phyloP scores from a whole-genome alignment of 2,888 invertebrate genomes.

The Amphiduros pacificus region DNA sequence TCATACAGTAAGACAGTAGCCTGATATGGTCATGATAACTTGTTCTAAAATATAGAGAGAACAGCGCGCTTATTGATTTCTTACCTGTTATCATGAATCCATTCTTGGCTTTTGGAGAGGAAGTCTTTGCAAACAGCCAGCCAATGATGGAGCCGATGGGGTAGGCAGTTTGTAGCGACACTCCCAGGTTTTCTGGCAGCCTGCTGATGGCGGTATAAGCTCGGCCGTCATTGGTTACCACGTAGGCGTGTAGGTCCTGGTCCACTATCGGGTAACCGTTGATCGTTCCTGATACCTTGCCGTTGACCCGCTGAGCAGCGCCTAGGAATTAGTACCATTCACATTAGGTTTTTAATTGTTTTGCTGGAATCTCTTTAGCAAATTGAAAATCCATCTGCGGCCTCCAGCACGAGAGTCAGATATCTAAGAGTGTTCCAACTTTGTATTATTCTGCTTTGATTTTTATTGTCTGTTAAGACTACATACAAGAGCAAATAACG shows the following conservation, averaged over 20 bases:
- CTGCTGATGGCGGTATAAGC: conserved; percentile 84
- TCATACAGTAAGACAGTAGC: too few species aligned
- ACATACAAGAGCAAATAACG: too few species aligned
- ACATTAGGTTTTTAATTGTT: too few species aligned
- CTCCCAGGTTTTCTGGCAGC: conserved; percentile 74
- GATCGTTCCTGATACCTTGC: conserved; percentile 81
- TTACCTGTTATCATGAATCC: conserved; percentile 75
- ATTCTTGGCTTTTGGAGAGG: conserved; percentile 74
- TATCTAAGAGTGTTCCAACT: too few species aligned
- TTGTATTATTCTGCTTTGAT: background rate
- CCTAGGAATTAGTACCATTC: too few species aligned
- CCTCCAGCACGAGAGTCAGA: too few species aligned
- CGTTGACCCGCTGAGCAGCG: conserved; percentile 83
- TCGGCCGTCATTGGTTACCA: conserved; percentile 69
- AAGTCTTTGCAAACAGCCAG: conserved; percentile 88
- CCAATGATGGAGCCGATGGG: conserved; percentile 76
- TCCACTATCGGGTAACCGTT: conserved; percentile 76
- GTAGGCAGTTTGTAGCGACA: conserved; percentile 72
- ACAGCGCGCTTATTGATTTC: too few species aligned
- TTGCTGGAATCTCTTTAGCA: too few species aligned
- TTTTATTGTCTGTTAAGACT: background rate
- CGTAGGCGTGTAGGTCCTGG: conserved; percentile 87
- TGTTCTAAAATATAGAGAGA: too few species aligned
- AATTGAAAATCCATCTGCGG: too few species aligned
- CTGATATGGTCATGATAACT: too few species aligned